Evolutionary conservation across 2,797 vertebrate species (phyloP), one percentile per base, ranked within the genome.

Genomic region (Gila robusta): DNA sequence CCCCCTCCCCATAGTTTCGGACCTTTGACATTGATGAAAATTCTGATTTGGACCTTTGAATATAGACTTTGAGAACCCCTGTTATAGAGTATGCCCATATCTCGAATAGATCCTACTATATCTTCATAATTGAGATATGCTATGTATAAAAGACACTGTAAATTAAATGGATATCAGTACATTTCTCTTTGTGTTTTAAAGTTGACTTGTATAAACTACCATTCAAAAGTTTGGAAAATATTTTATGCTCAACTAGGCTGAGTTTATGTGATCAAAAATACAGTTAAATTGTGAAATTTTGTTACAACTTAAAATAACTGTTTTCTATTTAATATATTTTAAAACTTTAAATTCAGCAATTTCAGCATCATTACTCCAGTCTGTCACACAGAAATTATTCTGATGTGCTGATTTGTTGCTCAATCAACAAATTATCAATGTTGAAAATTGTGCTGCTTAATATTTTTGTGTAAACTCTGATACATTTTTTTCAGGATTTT

Each of bases 71-170:
- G n/a, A n/a, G n/a, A n/a, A n/a, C n/a, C n/a, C n/a, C n/a, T n/a
- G n/a, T 64, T 79, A 11, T 72, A 2, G 26, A 66, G 17, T 4
- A 35, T n/a, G 21, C n/a, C 69, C 11, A 37, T 54, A 32, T 69
- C 32, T 77, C 6, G 16, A 54, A 54, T 6, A 35, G 16, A 66
- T 14, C 59, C 41, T 66, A n/a, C 32, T 54, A 28, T 78, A 78
- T 56, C 47, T 78, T 78, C 72, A 32, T 84, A 49, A 62, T 32
- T 26, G 16, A 74, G 26, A 64, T 62, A 32, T 73, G 47, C 35
- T 77, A 28, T 21, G 14, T 16, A 26, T 70, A 21, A 56, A 32
- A 28, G 64, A 56, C 62, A 44, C 47, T 56, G 67, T 26, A 54
- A 71, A 82, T 32, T 5, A 35, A 21, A 59, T 59, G 23, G n/a